phyloP scores from a whole-genome alignment of 2,113 vertebrate genomes.

The Nettapus auritus region DNA sequence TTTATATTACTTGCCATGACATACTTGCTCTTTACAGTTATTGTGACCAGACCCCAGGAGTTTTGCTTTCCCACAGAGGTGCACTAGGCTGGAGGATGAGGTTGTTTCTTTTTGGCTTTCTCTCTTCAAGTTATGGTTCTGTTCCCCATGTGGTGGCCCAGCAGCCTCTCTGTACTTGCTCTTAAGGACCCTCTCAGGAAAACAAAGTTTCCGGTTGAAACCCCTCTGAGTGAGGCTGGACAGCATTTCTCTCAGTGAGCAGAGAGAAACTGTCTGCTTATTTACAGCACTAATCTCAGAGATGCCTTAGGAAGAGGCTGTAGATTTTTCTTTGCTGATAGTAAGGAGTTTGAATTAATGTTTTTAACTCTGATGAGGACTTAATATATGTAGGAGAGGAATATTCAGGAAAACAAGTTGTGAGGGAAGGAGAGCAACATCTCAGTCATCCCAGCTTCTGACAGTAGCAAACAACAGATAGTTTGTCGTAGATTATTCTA shows the following conservation, averaged over 20 bases:
- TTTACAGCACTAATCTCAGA: not conserved
- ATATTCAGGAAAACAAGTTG: not conserved
- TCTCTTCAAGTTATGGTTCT: not conserved
- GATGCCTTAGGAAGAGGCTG: not conserved
- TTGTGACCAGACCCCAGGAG: not conserved
- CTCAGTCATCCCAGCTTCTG: not conserved
- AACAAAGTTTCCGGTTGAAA: not conserved
- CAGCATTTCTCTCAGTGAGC: not conserved
- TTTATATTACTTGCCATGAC: not conserved
- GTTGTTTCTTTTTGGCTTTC: not conserved
- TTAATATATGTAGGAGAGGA: not conserved
- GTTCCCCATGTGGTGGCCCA: not conserved
- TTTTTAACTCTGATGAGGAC: not conserved
- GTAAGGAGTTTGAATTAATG: not conserved
- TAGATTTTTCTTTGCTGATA: not conserved
- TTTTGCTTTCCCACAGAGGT: not conserved
- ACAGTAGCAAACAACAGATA: not conserved
- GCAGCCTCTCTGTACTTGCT: not conserved
- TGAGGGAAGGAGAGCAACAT: not conserved
- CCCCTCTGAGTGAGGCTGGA: not conserved
- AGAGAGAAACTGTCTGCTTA: not conserved
- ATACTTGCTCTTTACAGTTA: not conserved
- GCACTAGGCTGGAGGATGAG: not conserved
- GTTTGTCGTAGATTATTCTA: not conserved
- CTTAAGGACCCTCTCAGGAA: not conserved